Evolutionary conservation across 2,113 vertebrate species (phyloP).

Genomic region (Neolamprologus brichardi): DNA sequence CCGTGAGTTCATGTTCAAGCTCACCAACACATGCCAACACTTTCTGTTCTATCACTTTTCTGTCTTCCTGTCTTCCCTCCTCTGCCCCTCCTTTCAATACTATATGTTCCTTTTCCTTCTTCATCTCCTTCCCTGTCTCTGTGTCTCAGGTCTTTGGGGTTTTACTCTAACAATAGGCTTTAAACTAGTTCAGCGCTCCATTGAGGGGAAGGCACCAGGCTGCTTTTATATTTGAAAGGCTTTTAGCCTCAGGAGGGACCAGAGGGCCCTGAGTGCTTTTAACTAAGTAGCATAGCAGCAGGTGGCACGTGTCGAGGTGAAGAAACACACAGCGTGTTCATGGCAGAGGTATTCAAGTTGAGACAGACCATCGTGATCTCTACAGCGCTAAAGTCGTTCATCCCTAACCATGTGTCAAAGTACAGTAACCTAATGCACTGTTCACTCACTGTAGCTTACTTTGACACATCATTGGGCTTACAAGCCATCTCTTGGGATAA

Average conservation of each 20-base stretch:
- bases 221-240: conserved; percentile 57
- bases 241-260: conserved; percentile 42
- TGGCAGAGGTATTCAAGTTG: not conserved
- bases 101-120: not conserved
- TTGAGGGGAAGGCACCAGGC: conserved; percentile 40
- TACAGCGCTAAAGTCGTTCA: not conserved
- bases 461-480: not conserved
- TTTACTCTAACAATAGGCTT: conserved; percentile 66
- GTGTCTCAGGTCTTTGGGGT: conserved; percentile 50
- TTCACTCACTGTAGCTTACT: not conserved
- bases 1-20: not conserved
- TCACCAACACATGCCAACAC: not conserved
- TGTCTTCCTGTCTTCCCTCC: not conserved
- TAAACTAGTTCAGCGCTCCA: conserved; percentile 70
- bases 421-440: not conserved
- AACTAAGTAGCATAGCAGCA: conserved; percentile 33
- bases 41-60: not conserved
- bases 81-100: not conserved
- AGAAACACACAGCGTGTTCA: not conserved
- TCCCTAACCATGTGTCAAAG: not conserved
- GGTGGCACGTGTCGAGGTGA: conserved; percentile 22
- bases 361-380: not conserved
- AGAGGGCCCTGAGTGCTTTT: conserved; percentile 29
- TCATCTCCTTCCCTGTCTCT: conserved; percentile 4
- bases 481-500: not conserved